Conservation (phyloP, 2,888 invertebrate genomes). For the Syrphus vitripennis region DNA sequence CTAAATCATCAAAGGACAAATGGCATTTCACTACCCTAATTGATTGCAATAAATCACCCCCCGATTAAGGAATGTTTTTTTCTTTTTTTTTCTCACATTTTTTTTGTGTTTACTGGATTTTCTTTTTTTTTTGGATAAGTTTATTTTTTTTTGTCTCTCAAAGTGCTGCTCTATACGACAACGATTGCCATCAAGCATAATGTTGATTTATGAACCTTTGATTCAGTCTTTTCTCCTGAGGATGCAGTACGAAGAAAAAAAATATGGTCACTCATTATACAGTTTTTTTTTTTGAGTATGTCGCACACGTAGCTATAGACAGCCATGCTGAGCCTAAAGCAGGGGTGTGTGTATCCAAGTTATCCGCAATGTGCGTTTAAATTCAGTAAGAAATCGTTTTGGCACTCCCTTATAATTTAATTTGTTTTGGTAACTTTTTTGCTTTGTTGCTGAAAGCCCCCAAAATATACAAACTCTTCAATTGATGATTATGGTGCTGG, state of each 20-base stretch:
- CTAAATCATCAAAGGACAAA: conserved; percentile 65
- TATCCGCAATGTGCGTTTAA: conserved; percentile 52
- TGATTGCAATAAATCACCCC: conserved; percentile 63
- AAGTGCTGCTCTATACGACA: too few species aligned
- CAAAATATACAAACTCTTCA: not conserved
- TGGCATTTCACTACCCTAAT: conserved; percentile 64
- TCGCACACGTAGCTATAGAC: conserved; percentile 11
- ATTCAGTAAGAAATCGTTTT: conserved; percentile 61
- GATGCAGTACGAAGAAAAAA: not conserved
- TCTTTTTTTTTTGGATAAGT: not conserved
- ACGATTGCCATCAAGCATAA: conserved; percentile 44
- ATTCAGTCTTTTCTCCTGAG: conserved; percentile 2
- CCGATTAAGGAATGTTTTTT: conserved; percentile 52
- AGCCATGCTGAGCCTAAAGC: not conserved
- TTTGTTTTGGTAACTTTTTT: conserved; percentile 27
- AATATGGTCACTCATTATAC: conserved; percentile 37
- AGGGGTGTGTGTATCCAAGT: conserved; percentile 28
- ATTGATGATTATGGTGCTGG: not conserved
- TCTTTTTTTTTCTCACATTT: not conserved
- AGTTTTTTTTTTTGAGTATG: not conserved
- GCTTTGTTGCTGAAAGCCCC: not conserved
- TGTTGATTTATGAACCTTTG: conserved; percentile 58
- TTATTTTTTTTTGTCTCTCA: not conserved
- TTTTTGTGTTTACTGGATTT: conserved; percentile 6
- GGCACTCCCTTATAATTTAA: conserved; percentile 63